A percentile compares a stretch with the other conserved stretches of the same genome.
phyloP scores from a whole-genome alignment of 1,140 invertebrate genomes.

The Eciton burchellii region DNA sequence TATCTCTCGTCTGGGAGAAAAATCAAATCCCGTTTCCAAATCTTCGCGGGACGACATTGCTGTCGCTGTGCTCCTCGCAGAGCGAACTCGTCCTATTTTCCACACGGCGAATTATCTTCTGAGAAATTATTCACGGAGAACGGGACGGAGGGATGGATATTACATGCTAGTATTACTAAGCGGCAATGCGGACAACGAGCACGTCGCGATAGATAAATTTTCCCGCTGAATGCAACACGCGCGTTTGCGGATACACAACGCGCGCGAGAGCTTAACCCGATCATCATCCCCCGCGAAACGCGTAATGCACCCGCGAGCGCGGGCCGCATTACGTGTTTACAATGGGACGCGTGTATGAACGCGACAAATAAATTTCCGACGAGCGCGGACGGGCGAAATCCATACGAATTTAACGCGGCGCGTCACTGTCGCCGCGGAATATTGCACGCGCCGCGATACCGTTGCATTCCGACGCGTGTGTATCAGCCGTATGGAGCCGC shows the following conservation, averaged over 20 bases:
- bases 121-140: conserved; percentile 9
- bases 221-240: conserved; percentile 31
- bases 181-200: conserved; percentile 42
- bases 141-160: conserved; percentile 9
- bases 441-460: conserved; percentile 35
- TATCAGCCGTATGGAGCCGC: conserved; percentile 5
- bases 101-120: conserved; percentile 25
- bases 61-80: not conserved
- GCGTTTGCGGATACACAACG: conserved; percentile 31
- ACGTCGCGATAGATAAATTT: conserved; percentile 52
- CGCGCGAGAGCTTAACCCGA: conserved; percentile 47
- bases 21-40: not conserved
- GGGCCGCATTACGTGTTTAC: conserved; percentile 38
- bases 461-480: conserved; percentile 41
- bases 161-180: conserved; percentile 32
- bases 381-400: conserved; percentile 49
- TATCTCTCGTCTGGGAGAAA: not conserved
- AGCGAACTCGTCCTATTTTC: conserved; percentile 17
- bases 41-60: not conserved
- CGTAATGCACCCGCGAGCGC: conserved; percentile 37
- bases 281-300: conserved; percentile 31
- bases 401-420: conserved; percentile 53
- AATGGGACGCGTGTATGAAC: conserved; percentile 43
- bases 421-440: conserved; percentile 57
- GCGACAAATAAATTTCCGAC: conserved; percentile 61